A percentile compares a stretch with the other conserved stretches of the same genome.
Conservation (phyloP, 2,888 invertebrate species). For the Mesorhabditis belari region DNA sequence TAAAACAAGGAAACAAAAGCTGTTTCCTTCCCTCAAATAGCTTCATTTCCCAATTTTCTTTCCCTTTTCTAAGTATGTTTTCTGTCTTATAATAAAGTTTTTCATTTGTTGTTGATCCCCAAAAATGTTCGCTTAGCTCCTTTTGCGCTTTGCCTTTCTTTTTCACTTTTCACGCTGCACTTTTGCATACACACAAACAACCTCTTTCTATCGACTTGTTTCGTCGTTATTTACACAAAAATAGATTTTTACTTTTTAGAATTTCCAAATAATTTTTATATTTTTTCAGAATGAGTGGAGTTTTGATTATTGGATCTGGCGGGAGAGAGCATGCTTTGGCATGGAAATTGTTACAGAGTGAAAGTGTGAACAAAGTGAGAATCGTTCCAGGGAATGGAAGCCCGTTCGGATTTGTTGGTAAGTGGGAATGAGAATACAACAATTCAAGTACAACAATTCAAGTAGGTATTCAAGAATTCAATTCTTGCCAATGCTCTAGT, state of each 20-base stretch:
- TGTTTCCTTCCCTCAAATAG: conserved; percentile 6
- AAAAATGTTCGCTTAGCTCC: background rate
- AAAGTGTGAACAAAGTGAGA: conserved; percentile 56
- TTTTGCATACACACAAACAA: background rate
- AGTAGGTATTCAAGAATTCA: background rate
- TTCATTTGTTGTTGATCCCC: background rate
- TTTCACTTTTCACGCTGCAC: background rate
- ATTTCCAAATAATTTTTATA: background rate
- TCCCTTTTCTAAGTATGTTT: background rate
- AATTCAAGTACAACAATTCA: background rate
- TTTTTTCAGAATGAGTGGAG: conserved; percentile 2
- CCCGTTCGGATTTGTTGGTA: conserved; percentile 7
- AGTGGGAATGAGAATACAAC: background rate
- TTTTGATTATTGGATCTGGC: conserved; percentile 74
- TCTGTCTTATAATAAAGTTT: background rate
- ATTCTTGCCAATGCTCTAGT: background rate
- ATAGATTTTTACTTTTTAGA: background rate
- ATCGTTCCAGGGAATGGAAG: conserved; percentile 77
- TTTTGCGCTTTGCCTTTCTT: background rate
- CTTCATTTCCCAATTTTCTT: background rate
- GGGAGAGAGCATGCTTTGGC: conserved; percentile 91
- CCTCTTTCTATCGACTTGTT: background rate
- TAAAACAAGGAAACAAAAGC: too few relatives aligned
- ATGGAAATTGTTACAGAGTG: conserved; percentile 82
- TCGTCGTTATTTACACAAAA: background rate